These are phyloP conservation scores for Periophthalmus modestus DNA, from an alignment of 2,113 vertebrate genomes.

Conservation along the genomic window DNA sequence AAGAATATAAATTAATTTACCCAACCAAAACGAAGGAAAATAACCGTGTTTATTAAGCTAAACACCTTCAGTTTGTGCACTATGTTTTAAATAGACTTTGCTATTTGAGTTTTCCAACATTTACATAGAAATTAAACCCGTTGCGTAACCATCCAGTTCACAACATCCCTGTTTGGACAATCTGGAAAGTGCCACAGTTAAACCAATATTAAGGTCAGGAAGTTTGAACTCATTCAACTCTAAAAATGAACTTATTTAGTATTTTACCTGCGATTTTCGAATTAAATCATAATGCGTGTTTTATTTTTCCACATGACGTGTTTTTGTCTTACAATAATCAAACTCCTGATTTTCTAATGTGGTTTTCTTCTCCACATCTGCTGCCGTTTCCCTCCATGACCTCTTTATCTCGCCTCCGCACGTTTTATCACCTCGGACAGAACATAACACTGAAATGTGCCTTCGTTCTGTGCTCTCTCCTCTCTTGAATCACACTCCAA, in stretches of 20 bases:
- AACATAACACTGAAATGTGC: constrained; percentile 15
- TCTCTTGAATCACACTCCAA: constrained; percentile 15
- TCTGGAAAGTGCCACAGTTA: background rate
- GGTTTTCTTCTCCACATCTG: background rate
- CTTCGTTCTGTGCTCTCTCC: constrained; percentile 4
- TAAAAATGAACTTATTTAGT: background rate
- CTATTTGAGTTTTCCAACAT: background rate
- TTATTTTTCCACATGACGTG: background rate
- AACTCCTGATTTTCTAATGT: background rate
- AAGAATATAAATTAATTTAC: background rate
- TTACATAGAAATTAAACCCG: background rate
- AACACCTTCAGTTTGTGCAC: background rate
- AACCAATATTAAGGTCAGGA: background rate
- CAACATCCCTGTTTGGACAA: background rate
- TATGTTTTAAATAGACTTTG: background rate
- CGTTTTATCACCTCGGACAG: too few relatives aligned
- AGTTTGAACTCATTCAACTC: background rate
- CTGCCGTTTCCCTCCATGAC: background rate
- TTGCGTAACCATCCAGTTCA: background rate
- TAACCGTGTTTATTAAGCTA: background rate
- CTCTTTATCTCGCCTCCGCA: constrained; percentile 6
- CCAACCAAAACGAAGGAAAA: background rate
- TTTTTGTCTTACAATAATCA: background rate
- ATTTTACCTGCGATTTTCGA: background rate
- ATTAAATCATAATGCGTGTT: background rate